phyloP scores from a whole-genome alignment of 2,797 vertebrate species.

The Schizothorax lantsangensis region DNA sequence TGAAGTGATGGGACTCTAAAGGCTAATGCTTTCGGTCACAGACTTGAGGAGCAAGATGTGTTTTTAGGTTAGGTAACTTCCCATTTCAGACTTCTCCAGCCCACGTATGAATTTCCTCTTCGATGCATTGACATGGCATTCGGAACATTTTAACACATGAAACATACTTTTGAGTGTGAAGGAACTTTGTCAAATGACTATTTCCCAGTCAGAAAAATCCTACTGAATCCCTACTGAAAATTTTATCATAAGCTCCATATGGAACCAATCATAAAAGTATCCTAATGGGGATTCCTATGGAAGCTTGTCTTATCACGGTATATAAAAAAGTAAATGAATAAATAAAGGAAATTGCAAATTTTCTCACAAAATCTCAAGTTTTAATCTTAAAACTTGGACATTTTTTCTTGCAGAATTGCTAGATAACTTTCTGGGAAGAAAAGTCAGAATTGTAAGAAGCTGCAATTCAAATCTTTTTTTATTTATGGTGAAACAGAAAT shows the following conservation, averaged over 20 bases:
- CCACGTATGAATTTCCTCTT: neutral
- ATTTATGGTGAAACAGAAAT: too few relatives aligned
- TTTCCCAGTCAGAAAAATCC: neutral
- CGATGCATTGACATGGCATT: neutral
- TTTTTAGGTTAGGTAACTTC: slow-evolving; percentile 2
- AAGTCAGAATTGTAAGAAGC: too few relatives aligned
- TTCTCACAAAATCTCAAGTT: too few relatives aligned
- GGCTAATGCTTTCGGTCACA: slow-evolving; percentile 28
- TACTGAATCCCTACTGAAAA: neutral
- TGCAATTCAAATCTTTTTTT: too few relatives aligned
- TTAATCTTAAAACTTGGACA: too few relatives aligned
- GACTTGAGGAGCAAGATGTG: neutral
- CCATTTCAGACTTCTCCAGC: neutral
- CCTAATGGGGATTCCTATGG: neutral
- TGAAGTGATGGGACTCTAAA: slow-evolving; percentile 34
- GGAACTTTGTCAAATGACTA: neutral
- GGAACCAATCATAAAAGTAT: neutral
- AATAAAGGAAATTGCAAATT: neutral
- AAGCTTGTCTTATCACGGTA: neutral
- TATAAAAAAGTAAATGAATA: neutral
- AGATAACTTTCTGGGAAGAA: too few relatives aligned
- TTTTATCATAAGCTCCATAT: neutral
- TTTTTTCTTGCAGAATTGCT: too few relatives aligned
- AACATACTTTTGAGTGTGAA: neutral
- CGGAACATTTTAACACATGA: neutral